Evolutionary conservation across 2,113 vertebrate genomes (phyloP), one percentile per base, ranked within the genome.

Genomic region (Triplophysa rosa): DNA sequence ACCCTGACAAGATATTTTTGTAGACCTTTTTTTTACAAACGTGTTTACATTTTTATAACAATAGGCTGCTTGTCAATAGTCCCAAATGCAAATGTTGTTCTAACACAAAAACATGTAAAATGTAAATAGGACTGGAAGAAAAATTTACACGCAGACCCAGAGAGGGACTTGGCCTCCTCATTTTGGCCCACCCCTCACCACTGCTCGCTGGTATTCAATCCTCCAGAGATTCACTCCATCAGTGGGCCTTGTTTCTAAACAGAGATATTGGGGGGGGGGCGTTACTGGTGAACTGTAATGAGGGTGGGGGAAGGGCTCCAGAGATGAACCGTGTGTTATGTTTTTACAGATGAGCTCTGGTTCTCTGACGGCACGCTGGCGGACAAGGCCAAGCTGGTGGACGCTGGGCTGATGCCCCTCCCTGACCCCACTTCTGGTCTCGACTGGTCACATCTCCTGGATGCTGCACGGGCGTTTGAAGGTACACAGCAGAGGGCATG

Each of bases 381-480:
- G 77, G 94, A 96, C 79, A 94, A 93, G 88, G 90, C 92, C 88
- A 95, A 93, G 91, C 93, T 94, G 76, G 84, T 91, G 69, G 94
- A 95, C 85, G 91, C 92, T 56, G 92, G 93, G 73, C 89, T 95
- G 86, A 94, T 95, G 92, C 94, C 94, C 58, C 92, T 95, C 80
- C 94, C 94, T 68, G 93, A 95, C 85, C 90, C 93, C 11, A 92
- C 90, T 83, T 90, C 91, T 49, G 94, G 92, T 68, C 87, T 96
- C 84, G 93, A 95, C 86, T 96, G 95, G 94, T 92, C 93, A 84
- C 90, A 94, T 88, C 93, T 95, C 61, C 92, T 95, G 86, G 94
- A 95, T 65, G 94, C 94, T 42, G 95, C 95, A 8, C 91, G 93
- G 85, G 94, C 94, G 1, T 96, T 95, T 90, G 94, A 95, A 95